Conservation (phyloP, 2,113 vertebrate species). For the Hypanus sabinus region DNA sequence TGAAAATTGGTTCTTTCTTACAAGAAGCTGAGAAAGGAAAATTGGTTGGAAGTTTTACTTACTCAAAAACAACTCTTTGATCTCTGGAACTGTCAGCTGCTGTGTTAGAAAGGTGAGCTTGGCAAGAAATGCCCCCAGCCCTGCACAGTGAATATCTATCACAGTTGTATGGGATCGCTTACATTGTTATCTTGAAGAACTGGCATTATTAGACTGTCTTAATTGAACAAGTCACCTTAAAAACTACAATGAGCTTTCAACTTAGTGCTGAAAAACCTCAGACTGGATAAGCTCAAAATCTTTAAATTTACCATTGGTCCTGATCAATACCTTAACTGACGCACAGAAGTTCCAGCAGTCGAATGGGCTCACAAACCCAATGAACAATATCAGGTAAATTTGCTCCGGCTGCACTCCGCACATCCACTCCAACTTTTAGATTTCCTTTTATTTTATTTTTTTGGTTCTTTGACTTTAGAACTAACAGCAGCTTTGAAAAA, state of each 20-base stretch:
- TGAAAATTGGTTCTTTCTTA: too few relatives aligned
- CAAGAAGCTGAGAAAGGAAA: too few relatives aligned
- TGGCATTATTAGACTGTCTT: background rate
- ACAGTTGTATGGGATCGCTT: background rate
- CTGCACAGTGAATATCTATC: too few relatives aligned
- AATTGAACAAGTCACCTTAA: background rate
- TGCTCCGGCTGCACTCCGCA: background rate
- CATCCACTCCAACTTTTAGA: background rate
- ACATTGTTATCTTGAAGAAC: background rate
- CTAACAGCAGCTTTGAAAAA: background rate
- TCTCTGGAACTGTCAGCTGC: too few relatives aligned
- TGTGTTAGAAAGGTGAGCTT: too few relatives aligned
- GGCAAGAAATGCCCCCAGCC: too few relatives aligned
- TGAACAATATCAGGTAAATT: too few relatives aligned
- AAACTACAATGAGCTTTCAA: background rate
- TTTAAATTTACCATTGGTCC: background rate
- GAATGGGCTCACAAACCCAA: background rate
- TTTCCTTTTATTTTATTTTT: background rate
- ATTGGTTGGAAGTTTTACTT: too few relatives aligned
- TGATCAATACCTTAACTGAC: too few relatives aligned
- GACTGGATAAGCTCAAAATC: background rate
- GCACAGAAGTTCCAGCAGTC: background rate
- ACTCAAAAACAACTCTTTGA: too few relatives aligned
- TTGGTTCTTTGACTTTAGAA: background rate
- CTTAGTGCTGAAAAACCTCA: too few relatives aligned